These are phyloP conservation scores for Atrichornis clamosus DNA, from an alignment of 2,113 vertebrate genomes.

Conservation along the genomic window DNA sequence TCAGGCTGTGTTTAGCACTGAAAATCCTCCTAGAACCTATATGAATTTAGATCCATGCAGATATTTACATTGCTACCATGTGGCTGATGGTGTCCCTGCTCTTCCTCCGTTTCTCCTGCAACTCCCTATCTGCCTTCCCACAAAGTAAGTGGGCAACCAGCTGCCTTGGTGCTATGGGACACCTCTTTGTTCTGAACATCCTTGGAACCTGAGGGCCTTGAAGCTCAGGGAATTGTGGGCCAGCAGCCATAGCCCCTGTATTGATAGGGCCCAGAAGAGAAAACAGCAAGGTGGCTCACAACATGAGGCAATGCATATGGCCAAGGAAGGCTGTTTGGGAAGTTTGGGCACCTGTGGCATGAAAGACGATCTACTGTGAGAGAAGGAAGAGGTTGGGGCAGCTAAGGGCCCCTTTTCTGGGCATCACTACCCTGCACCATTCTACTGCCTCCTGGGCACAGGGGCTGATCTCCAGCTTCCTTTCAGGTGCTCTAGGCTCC, in stretches of 20 bases:
- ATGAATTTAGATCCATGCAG: neutral
- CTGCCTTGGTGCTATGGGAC: neutral
- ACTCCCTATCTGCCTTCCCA: neutral
- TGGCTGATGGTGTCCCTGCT: neutral
- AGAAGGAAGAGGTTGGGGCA: neutral
- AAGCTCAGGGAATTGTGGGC: neutral
- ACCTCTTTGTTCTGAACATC: neutral
- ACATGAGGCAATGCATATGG: neutral
- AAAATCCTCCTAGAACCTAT: neutral
- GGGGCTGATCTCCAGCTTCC: neutral
- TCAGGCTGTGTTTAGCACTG: neutral
- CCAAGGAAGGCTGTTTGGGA: neutral
- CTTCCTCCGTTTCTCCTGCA: neutral
- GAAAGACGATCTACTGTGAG: neutral
- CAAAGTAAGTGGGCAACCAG: neutral
- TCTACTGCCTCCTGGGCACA: neutral
- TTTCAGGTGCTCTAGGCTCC: neutral
- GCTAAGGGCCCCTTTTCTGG: neutral
- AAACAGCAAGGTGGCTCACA: fast-evolving
- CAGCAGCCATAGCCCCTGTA: neutral
- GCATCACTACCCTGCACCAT: neutral
- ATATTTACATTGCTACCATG: neutral
- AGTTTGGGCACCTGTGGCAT: neutral
- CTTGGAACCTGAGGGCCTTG: too few species aligned
- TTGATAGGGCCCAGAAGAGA: neutral